These are phyloP conservation scores for Dryadula phaetusa DNA, from an alignment of 2,888 invertebrate species.

Conservation along the genomic window DNA sequence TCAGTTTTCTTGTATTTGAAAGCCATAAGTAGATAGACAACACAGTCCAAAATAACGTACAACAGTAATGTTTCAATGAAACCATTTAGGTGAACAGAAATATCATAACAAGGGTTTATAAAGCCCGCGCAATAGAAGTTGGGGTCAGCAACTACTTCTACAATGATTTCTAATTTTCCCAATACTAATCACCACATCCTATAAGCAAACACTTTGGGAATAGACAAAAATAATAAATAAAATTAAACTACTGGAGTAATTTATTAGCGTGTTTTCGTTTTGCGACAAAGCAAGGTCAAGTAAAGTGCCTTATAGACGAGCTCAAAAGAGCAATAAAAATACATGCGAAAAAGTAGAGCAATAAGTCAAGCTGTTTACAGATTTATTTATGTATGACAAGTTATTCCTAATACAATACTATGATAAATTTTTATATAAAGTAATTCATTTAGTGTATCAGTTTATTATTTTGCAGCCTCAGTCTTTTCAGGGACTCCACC, in stretches of 20 bases:
- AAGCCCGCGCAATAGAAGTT: too few relatives aligned
- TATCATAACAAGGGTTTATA: too few relatives aligned
- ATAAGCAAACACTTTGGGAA: background rate
- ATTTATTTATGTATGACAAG: constrained; percentile 16
- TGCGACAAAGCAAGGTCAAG: constrained; percentile 33
- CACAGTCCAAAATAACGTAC: too few relatives aligned
- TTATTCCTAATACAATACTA: background rate
- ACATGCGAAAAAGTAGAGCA: constrained; percentile 14
- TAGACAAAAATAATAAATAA: constrained; percentile 14
- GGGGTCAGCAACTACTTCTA: too few relatives aligned
- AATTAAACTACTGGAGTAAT: constrained; percentile 20
- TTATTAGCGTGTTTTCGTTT: constrained; percentile 36
- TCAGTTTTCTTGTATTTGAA: too few relatives aligned
- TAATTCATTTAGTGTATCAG: too few relatives aligned
- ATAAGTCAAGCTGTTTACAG: constrained; percentile 29
- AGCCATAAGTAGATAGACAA: too few relatives aligned
- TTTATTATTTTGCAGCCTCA: too few relatives aligned
- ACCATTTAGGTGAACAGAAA: too few relatives aligned
- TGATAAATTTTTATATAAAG: background rate
- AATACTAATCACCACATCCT: background rate
- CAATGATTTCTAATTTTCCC: too few relatives aligned
- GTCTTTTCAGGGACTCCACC: too few relatives aligned
- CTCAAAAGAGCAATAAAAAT: constrained; percentile 23
- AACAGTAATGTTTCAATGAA: too few relatives aligned
- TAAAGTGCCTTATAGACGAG: constrained; percentile 18